These are phyloP conservation scores for Marmota flaviventris DNA, from an alignment of 2,113 vertebrate genomes.

Conservation along the genomic window DNA sequence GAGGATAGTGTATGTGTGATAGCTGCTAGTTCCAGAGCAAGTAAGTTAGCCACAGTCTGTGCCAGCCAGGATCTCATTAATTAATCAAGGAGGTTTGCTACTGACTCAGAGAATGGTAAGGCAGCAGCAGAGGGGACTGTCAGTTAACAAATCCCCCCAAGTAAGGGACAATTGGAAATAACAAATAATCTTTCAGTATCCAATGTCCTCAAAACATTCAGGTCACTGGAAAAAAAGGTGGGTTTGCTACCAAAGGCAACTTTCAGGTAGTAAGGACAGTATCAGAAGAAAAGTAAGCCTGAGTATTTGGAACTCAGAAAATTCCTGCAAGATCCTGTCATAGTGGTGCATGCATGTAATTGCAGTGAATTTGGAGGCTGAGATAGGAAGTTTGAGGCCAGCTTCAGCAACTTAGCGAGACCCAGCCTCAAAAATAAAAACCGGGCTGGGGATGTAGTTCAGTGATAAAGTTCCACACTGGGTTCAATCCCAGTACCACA, in stretches of 20 bases:
- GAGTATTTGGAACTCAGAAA: not conserved
- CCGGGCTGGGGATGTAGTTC: too few species aligned
- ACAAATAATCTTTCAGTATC: not conserved
- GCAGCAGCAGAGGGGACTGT: not conserved
- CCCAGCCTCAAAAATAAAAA: too few species aligned
- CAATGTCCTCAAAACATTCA: not conserved
- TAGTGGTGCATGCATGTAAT: too few species aligned
- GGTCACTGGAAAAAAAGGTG: not conserved
- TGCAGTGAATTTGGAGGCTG: too few species aligned
- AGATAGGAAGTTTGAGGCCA: too few species aligned
- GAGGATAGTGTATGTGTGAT: not conserved
- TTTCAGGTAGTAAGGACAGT: not conserved
- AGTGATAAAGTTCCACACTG: too few species aligned
- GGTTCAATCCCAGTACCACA: too few species aligned
- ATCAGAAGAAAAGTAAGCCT: not conserved
- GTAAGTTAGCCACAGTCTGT: not conserved
- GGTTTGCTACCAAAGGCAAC: not conserved
- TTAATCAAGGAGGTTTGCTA: not conserved
- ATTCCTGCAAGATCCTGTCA: not conserved
- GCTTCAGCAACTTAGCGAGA: too few species aligned
- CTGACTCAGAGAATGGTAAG: not conserved
- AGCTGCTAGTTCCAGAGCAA: not conserved
- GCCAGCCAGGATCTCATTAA: accelerated
- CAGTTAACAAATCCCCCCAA: not conserved
- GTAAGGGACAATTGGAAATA: not conserved